Evolutionary conservation across 1,140 invertebrate species (phyloP).

Genomic region (Dendroctonus valens): DNA sequence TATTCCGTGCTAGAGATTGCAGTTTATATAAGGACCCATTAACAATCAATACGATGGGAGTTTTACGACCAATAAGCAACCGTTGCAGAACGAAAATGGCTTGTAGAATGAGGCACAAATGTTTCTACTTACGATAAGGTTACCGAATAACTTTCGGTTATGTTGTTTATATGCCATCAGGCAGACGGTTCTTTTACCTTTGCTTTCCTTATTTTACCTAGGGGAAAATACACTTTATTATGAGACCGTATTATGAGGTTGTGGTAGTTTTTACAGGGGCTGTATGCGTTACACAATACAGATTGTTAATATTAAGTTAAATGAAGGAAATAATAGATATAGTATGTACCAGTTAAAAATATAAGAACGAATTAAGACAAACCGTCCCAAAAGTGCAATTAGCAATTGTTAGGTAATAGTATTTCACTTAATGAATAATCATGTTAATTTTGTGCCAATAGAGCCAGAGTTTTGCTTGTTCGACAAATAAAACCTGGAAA

Average conservation of each 20-base stretch:
- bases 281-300: not conserved
- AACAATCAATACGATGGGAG: constrained; percentile 52
- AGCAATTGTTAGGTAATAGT: too few relatives aligned
- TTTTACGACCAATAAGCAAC: constrained; percentile 51
- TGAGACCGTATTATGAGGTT: constrained; percentile 14
- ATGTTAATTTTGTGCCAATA: too few relatives aligned
- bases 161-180: constrained; percentile 43
- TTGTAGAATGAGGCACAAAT: constrained; percentile 50
- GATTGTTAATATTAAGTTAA: not conserved
- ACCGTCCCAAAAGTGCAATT: too few relatives aligned
- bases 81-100: constrained; percentile 46
- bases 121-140: constrained; percentile 46
- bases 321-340: too few relatives aligned
- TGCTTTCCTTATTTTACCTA: constrained; percentile 31
- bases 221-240: constrained; percentile 28
- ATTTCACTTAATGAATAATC: too few relatives aligned
- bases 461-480: too few relatives aligned
- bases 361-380: too few relatives aligned
- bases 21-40: constrained; percentile 38
- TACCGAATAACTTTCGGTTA: constrained; percentile 45
- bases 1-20: constrained; percentile 8
- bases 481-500: too few relatives aligned
- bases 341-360: too few relatives aligned
- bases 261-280: constrained; percentile 6
- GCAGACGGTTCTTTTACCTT: constrained; percentile 36